Evolutionary conservation across 2,888 invertebrate genomes (phyloP).

Genomic region (Papilio protenor): DNA sequence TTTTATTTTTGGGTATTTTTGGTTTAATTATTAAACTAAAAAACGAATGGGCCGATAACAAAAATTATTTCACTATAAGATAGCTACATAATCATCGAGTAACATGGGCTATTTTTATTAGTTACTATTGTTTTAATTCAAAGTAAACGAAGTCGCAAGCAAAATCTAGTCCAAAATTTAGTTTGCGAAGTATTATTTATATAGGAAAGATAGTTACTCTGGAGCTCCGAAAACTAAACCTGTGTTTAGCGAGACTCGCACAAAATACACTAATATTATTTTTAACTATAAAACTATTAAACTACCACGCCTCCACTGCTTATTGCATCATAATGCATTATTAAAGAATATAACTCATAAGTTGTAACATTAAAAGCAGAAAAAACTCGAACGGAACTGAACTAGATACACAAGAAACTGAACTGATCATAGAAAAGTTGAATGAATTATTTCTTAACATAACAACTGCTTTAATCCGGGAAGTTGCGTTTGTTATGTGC

Average conservation of each 20-base stretch:
- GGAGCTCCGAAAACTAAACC: too few species aligned
- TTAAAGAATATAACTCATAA: slow-evolving; percentile 28
- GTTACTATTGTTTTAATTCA: too few species aligned
- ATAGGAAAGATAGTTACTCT: too few species aligned
- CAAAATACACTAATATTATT: slow-evolving; percentile 33
- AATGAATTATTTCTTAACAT: slow-evolving; percentile 44
- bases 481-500: slow-evolving; percentile 42
- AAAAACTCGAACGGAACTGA: slow-evolving; percentile 39
- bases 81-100: too few species aligned
- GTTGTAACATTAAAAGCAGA: slow-evolving; percentile 24
- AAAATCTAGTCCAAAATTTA: too few species aligned
- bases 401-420: slow-evolving; percentile 25
- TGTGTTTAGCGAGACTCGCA: not conserved
- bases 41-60: too few species aligned
- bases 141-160: too few species aligned
- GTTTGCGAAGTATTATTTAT: not conserved
- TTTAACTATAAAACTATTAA: slow-evolving; percentile 19
- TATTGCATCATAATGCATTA: slow-evolving; percentile 33
- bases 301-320: slow-evolving; percentile 25
- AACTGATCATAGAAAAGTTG: slow-evolving; percentile 45
- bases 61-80: too few species aligned
- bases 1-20: too few species aligned
- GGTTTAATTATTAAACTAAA: too few species aligned
- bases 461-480: slow-evolving; percentile 43
- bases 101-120: too few species aligned